Evolutionary conservation across 2,888 invertebrate genomes (phyloP), one percentile per base, ranked within the genome.

Genomic region (Crematogaster levior): DNA sequence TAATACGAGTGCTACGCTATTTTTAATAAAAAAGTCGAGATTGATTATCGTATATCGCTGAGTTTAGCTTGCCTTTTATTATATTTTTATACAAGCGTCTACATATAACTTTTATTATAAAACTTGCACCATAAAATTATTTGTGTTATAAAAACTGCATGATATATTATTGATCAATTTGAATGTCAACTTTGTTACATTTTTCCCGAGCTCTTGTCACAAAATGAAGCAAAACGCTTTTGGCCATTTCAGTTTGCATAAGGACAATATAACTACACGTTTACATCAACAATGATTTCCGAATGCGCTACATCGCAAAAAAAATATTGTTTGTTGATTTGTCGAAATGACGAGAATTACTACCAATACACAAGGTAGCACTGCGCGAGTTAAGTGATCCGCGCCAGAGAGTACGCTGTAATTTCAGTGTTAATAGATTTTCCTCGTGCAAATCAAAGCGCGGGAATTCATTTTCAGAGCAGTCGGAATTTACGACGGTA

Each of bases 391-490:
- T 70, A 72, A 56, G 43, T 56, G 9, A 72, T 79, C 21, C 15
- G 21, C 21, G 7, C 27, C 12, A 18, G 15, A 40, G 24, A 30
- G 68, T 40, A 30, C 43, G 21, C 21, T 43, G 72, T 43, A 72
- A 43, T 70, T 77, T 30, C 43, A 73, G 34, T 12, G 24, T 56
- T 43, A 79, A 73, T 73, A 56, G 56, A 79, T 79, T 79, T 30
- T 37, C 43, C 43, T 56, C 43, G 56, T 18, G 43, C 43, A 43
- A 43, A 79, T 72, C 43, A 56, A 56, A 70, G 43, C 43, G 12
- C 37, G 12, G 10, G 30, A 2, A 70, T 53, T 30, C 53, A 18
- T 53, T 68, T 43, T 43, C 77, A 18, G 21, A 48, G 12, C 21
- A 40, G 15, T 51, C 21, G 21, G 21, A 34, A 46, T 72, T 79